phyloP scores from a whole-genome alignment of 2,888 invertebrate species.

The Steromphala cineraria region DNA sequence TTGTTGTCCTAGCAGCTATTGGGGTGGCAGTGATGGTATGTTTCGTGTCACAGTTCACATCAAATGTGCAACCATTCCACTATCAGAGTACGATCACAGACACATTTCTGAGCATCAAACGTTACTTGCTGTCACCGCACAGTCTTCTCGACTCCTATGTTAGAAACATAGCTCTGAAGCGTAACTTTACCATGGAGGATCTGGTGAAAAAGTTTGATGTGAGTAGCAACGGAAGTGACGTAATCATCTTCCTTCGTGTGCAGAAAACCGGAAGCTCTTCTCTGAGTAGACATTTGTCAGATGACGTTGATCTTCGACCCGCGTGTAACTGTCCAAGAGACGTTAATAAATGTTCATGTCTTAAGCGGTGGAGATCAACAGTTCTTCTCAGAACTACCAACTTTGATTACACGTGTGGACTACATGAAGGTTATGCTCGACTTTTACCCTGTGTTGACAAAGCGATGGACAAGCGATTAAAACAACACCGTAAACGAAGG shows the following conservation, averaged over 20 bases:
- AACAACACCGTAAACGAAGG: neutral
- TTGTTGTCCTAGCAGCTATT: too few relatives aligned
- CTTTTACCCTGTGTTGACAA: neutral
- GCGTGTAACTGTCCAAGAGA: neutral
- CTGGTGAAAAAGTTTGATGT: neutral
- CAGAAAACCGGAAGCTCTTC: neutral
- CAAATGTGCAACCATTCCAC: too few relatives aligned
- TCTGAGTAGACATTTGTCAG: neutral
- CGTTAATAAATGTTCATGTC: neutral
- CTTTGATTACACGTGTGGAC: neutral
- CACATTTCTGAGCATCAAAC: too few relatives aligned
- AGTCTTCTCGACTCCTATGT: neutral
- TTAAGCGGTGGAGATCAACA: neutral
- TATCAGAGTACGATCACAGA: too few relatives aligned
- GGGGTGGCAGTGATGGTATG: too few relatives aligned
- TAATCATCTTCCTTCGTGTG: neutral
- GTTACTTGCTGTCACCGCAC: neutral
- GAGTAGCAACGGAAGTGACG: neutral
- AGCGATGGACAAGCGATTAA: neutral
- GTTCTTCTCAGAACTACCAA: neutral
- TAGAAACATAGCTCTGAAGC: neutral
- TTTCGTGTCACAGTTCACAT: too few relatives aligned
- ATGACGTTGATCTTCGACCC: neutral
- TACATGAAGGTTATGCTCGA: neutral
- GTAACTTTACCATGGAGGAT: neutral